phyloP scores from a whole-genome alignment of 2,797 vertebrate genomes.

The Enteromius mattozi region DNA sequence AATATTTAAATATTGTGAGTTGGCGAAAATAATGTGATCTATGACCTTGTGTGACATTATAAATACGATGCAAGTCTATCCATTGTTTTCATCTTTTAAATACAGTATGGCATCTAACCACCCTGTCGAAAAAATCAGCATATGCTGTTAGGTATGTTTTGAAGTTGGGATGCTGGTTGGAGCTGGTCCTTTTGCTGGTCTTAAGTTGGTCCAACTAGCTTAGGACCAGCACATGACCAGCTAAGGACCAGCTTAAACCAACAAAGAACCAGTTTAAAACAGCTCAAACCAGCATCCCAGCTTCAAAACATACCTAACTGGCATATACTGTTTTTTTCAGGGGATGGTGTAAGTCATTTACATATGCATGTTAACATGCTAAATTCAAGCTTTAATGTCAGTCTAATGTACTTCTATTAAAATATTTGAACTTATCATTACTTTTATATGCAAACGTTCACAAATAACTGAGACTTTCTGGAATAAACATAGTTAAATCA shows the following conservation, averaged over 20 bases:
- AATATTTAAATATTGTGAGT: neutral
- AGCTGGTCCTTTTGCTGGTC: too few relatives aligned
- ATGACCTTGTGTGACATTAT: neutral
- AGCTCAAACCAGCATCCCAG: too few relatives aligned
- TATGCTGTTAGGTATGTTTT: too few relatives aligned
- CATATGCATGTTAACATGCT: neutral
- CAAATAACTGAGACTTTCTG: neutral
- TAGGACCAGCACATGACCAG: too few relatives aligned
- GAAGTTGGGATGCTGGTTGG: too few relatives aligned
- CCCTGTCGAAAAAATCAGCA: too few relatives aligned
- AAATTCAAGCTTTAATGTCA: slow-evolving; percentile 1
- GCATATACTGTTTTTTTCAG: too few relatives aligned
- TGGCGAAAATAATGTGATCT: neutral
- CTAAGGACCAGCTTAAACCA: too few relatives aligned
- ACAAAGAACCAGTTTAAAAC: too few relatives aligned
- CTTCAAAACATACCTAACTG: too few relatives aligned
- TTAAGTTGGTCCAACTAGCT: too few relatives aligned
- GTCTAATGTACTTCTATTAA: neutral
- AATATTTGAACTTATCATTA: neutral
- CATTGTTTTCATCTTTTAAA: neutral
- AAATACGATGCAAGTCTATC: neutral
- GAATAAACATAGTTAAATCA: neutral
- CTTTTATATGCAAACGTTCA: neutral
- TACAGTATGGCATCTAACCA: neutral
- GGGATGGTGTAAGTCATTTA: neutral